Evolutionary conservation across 1,140 invertebrate genomes (phyloP), one percentile per base, ranked within the genome.

Genomic region (Drosophila dunni): DNA sequence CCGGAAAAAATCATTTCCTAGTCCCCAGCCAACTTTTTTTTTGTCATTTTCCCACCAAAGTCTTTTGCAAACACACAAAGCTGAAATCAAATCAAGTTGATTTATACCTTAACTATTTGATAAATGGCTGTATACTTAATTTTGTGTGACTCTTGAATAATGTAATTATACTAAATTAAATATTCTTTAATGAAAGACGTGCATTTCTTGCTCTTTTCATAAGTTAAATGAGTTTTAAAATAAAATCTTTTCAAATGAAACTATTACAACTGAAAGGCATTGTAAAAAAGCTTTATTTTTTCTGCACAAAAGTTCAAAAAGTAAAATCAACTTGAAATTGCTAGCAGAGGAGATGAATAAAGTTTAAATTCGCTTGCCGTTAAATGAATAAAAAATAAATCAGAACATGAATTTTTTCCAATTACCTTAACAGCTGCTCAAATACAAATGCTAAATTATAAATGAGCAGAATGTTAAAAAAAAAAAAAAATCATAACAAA

Each of bases 381-480:
- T 11, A 15, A 69, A 61, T 61, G 17, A 46, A 56, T 70, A 34
- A 3, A 42, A 57, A 58, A 58, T 66, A 44, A 58, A 66, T 72
- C 44, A 36, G 15, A 42, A 34, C 33, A 54, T 20, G 60, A n/a
- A 54, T 65, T 66, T 71, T 62, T 46, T 67, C 13, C 61, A 60
- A 73, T 73, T 67, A 67, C 46, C 64, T 15, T 44, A 60, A 61
- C 64, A 73, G 70, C 54, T 53, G 63, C 45, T 29, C 36, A 66
- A 66, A 72, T 53, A 34, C 54, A 4, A 72, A 50, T 66, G 58
- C 15, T 68, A 45, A 67, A 68, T 67, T 40, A 73, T 68, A 73
- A 73, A 73, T 73, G 45, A 34, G 62, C 5, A 57, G 15, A 2
- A 33, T 17, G 20, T 7, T 7, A 13, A 3, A 7, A 8, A 56